Base-by-base conservation (phyloP, 2,113 vertebrate genomes). In the Tricholaema leucomelas region DNA sequence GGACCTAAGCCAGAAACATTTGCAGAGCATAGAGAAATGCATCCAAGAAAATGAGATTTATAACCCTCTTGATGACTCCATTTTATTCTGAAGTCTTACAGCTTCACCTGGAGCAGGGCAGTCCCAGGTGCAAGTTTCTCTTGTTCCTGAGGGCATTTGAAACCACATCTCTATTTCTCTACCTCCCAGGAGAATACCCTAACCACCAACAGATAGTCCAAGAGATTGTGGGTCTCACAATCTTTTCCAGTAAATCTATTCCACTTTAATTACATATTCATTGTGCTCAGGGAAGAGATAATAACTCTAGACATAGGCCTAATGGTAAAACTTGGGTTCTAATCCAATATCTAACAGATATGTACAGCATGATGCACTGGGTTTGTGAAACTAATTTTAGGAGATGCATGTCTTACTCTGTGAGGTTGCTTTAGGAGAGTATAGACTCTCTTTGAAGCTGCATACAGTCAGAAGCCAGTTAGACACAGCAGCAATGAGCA, bases 131-230 rank as follows among this genome's bases (percentile, higher is more conserved):
- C 87, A 92, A 90, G 69, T 81, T 91, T 90, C 79, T 87, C 67
- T 85, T 87, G 30, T 23, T 94, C 95, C 94, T 20, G 69, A 90
- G 93, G 94, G 93, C 54, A 75, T 92, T 91, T 94, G 85, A 93
- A 96, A 87, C 31, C 79, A 92, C 89, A 81, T 87, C 33, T 93
- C 81, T 76, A 4, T 92, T 94, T 94, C 52, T 93, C 28, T 94
- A 93, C 93, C 93, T 95, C 95, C 94, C 93, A 90, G 91, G 72
- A 96, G 94, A 95, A 95, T 90, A 93, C 64, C 87, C 87, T 93
- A 91, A 93, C 93, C 91, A 93, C 75, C 78, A 85, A 80, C 23
- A 93, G 89, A 95, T 94, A 70, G 63, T 63, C 78, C 67, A 80
- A 75, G 46, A 94, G 95, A 95, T 94, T 92, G 75, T 87, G 46